Evolutionary conservation across 2,113 vertebrate species (phyloP).

Genomic region (Syngnathus typhle): DNA sequence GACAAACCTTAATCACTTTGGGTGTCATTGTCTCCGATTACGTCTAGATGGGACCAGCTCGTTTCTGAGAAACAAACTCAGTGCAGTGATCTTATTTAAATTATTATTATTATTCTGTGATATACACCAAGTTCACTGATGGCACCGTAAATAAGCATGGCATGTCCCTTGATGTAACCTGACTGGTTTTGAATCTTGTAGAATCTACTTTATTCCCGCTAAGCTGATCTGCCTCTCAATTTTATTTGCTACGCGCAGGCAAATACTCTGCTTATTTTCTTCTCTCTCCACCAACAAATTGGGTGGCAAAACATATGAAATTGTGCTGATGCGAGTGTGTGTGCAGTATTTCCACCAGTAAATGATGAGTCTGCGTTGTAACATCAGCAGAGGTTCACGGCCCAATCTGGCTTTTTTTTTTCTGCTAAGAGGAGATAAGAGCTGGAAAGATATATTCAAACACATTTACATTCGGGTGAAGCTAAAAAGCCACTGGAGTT

Average conservation of each 20-base stretch:
- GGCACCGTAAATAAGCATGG: background rate
- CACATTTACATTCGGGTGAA: conserved; percentile 42
- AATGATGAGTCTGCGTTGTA: conserved; percentile 45
- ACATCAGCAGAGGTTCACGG: conserved; percentile 40
- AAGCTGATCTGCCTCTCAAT: background rate
- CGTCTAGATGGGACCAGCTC: too few relatives aligned
- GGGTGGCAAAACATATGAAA: conserved; percentile 26
- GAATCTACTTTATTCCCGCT: conserved; percentile 1
- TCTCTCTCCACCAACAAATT: conserved; percentile 12
- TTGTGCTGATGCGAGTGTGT: conserved; percentile 17
- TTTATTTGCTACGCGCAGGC: conserved; percentile 1
- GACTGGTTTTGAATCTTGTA: background rate
- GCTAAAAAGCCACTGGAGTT: conserved; percentile 41
- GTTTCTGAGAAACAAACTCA: too few relatives aligned
- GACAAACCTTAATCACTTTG: too few relatives aligned
- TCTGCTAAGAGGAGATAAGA: conserved; percentile 53
- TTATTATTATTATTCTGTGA: background rate
- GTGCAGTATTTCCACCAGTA: conserved; percentile 38
- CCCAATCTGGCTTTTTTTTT: conserved; percentile 50
- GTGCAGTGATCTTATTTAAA: background rate
- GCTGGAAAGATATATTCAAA: conserved; percentile 48
- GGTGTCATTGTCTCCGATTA: too few relatives aligned
- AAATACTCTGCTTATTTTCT: conserved; percentile 1
- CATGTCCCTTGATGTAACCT: background rate
- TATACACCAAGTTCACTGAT: background rate